Evolutionary conservation across 1,140 invertebrate genomes (phyloP).

Genomic region (Pemphigus obesinymphae): DNA sequence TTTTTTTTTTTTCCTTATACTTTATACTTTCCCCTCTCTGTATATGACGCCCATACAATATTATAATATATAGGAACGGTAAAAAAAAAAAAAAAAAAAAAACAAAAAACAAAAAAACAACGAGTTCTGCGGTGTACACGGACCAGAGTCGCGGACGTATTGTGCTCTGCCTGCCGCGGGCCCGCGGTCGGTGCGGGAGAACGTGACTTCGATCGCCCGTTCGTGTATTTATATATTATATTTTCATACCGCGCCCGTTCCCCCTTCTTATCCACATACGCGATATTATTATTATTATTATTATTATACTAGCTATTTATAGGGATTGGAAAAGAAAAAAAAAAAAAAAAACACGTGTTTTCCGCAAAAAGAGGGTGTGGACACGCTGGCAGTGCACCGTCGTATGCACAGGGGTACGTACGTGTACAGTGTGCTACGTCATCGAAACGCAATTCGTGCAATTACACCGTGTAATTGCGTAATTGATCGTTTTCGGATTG

Average conservation of each 20-base stretch:
- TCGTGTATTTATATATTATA: slow-evolving; percentile 3
- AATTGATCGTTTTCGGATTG: slow-evolving; percentile 41
- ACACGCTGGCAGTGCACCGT: not conserved
- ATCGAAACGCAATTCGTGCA: slow-evolving; percentile 27
- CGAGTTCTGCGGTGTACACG: slow-evolving; percentile 32
- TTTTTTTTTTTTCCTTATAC: slow-evolving; percentile 14
- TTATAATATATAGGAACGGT: not conserved
- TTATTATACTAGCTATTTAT: not conserved
- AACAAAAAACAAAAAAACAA: slow-evolving; percentile 32
- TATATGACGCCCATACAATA: too few species aligned
- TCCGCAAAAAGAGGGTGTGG: not conserved
- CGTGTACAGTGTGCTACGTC: slow-evolving; percentile 17
- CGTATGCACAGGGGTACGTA: not conserved
- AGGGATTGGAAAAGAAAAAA: too few species aligned
- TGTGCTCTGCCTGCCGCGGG: too few species aligned
- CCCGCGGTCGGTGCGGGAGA: too few species aligned
- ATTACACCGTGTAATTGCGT: slow-evolving; percentile 30
- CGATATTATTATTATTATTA: too few species aligned
- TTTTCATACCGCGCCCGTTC: slow-evolving; percentile 19
- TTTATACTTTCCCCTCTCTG: not conserved
- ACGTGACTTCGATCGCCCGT: slow-evolving; percentile 28
- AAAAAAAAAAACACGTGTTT: slow-evolving; percentile 38
- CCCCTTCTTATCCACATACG: not conserved
- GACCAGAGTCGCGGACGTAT: too few species aligned
- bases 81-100: slow-evolving; percentile 4